These are phyloP conservation scores for Telmatherina bonti DNA, from an alignment of 2,797 vertebrate species.

Conservation along the genomic window DNA sequence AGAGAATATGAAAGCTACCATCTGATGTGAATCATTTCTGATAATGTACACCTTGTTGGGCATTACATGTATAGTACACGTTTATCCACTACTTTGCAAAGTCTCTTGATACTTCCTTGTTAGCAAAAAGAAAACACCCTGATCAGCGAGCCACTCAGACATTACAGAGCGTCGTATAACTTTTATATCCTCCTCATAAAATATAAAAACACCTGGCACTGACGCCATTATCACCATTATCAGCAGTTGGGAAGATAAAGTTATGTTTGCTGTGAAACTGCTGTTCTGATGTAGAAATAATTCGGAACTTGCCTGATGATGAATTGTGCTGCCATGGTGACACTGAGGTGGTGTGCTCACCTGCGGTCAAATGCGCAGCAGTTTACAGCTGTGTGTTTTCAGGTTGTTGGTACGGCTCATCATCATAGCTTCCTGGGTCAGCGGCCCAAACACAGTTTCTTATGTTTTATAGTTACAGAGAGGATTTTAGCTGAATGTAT, in stretches of 20 bases:
- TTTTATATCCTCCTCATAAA: neutral
- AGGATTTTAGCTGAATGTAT: neutral
- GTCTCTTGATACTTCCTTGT: neutral
- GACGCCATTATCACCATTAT: neutral
- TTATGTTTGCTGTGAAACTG: neutral
- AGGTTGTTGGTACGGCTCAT: neutral
- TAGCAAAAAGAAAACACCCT: neutral
- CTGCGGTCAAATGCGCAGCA: neutral
- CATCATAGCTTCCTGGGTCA: neutral
- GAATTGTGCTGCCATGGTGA: neutral
- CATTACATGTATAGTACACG: neutral
- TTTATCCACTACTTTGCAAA: neutral
- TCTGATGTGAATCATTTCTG: too few relatives aligned
- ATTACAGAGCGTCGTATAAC: neutral
- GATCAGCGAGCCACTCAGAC: neutral
- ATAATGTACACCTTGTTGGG: neutral
- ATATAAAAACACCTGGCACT: neutral
- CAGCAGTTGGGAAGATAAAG: neutral
- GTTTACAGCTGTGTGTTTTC: too few relatives aligned
- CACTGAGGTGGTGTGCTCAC: neutral
- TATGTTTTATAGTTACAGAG: neutral
- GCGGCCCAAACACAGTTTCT: neutral
- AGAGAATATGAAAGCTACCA: too few relatives aligned
- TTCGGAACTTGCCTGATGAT: neutral
- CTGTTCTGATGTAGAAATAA: neutral